These are phyloP conservation scores for Drosophila nigritarsus DNA, from an alignment of 2,888 invertebrate species.

Conservation along the genomic window DNA sequence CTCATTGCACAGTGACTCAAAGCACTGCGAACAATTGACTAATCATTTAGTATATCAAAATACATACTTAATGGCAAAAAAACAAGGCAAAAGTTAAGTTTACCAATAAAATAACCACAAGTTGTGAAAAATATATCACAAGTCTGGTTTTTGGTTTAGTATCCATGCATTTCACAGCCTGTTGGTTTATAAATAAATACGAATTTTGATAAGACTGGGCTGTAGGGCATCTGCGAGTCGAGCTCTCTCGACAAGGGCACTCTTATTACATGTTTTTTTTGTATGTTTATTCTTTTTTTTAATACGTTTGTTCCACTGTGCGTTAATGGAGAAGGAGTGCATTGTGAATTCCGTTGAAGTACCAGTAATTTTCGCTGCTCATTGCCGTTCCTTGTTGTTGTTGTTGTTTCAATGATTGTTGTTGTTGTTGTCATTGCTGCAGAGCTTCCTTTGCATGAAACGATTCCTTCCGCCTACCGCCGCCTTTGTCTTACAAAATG, in stretches of 20 bases:
- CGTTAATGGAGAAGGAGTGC: constrained; percentile 39
- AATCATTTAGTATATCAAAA: background rate
- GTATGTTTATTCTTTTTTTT: background rate
- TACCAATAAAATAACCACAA: background rate
- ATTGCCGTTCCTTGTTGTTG: constrained; percentile 21
- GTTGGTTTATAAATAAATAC: background rate
- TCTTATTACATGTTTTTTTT: background rate
- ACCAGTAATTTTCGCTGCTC: constrained; percentile 73
- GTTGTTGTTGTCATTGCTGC: constrained; percentile 4
- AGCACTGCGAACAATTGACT: background rate
- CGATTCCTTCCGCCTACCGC: constrained; percentile 60
- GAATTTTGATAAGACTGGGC: background rate
- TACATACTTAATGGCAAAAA: background rate
- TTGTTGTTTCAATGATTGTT: background rate
- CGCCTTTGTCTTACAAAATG: constrained; percentile 51
- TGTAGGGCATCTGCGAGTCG: too few relatives aligned
- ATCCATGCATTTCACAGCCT: too few relatives aligned
- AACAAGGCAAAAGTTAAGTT: background rate
- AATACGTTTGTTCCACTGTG: constrained; percentile 32
- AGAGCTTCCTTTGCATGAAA: constrained; percentile 68
- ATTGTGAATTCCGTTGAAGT: constrained; percentile 81
- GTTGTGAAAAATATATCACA: too few relatives aligned
- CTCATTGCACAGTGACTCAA: constrained; percentile 47
- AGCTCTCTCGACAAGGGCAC: background rate
- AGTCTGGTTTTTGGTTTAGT: too few relatives aligned